Conservation (phyloP, 2,113 vertebrate species). For the Pelodiscus sinensis region DNA sequence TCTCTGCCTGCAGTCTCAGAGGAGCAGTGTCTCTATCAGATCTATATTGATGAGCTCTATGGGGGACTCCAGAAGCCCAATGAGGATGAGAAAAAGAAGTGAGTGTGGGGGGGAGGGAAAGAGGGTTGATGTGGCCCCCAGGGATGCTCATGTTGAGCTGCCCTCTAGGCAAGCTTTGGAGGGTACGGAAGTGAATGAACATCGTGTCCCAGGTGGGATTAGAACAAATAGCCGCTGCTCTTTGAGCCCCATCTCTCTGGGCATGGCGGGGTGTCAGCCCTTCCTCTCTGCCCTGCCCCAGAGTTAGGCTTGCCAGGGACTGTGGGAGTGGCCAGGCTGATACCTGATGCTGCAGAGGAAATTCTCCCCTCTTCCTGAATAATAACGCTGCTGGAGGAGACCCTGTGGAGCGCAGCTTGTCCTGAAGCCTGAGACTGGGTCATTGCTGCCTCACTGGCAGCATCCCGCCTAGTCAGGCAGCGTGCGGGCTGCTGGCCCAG, state of each 20-base stretch:
- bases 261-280: neutral
- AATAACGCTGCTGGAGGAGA: neutral
- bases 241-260: neutral
- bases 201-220: neutral
- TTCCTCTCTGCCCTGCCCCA: neutral
- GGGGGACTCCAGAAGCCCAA: slow-evolving; percentile 92
- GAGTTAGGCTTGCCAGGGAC: neutral
- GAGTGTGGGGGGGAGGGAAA: slow-evolving; percentile 34
- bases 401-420: neutral
- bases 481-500: neutral
- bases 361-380: neutral
- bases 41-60: slow-evolving; percentile 94
- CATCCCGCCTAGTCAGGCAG: neutral
- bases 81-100: slow-evolving; percentile 97
- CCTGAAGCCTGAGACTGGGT: neutral
- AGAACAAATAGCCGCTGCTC: neutral
- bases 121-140: neutral
- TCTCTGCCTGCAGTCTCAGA: slow-evolving; percentile 86
- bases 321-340: neutral
- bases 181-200: neutral
- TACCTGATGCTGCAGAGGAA: neutral
- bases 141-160: too few species aligned
- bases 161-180: too few species aligned
- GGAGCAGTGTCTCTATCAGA: slow-evolving; percentile 97
- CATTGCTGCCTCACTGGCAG: neutral